phyloP scores from a whole-genome alignment of 2,113 vertebrate genomes.

The Terrapene triunguis region DNA sequence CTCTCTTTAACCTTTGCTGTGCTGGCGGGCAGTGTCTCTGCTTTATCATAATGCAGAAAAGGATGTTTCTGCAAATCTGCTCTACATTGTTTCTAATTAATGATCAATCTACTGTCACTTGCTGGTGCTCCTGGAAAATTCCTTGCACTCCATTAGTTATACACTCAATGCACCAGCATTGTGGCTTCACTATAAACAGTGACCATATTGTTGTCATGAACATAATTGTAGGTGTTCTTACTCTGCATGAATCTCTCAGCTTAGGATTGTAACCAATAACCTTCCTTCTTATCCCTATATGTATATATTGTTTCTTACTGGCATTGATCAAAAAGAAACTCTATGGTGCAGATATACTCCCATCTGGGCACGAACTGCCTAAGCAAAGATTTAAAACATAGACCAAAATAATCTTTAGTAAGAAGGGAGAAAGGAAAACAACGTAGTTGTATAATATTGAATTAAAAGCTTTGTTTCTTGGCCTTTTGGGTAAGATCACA shows the following conservation, averaged over 20 bases:
- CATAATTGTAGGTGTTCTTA: rapidly evolving
- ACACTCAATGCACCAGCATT: not conserved
- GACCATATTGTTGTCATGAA: not conserved
- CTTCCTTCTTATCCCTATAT: not conserved
- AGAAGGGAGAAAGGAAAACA: not conserved
- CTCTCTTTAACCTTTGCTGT: not conserved
- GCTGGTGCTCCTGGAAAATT: not conserved
- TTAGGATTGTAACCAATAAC: not conserved
- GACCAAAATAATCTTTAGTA: not conserved
- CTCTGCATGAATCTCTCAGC: not conserved
- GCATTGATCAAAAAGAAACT: not conserved
- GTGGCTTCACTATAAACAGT: not conserved
- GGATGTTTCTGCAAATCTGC: not conserved
- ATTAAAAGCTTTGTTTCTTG: not conserved
- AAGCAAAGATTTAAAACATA: not conserved
- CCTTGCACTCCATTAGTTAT: not conserved
- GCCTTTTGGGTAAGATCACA: not conserved
- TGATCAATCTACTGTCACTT: not conserved
- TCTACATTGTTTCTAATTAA: not conserved
- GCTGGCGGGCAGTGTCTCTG: not conserved
- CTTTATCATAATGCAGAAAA: not conserved
- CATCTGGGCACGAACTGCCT: not conserved
- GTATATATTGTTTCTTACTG: not conserved
- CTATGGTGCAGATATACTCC: not conserved
- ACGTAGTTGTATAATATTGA: not conserved